phyloP scores from a whole-genome alignment of 2,113 vertebrate species.

The Pelecanoides urinatrix region DNA sequence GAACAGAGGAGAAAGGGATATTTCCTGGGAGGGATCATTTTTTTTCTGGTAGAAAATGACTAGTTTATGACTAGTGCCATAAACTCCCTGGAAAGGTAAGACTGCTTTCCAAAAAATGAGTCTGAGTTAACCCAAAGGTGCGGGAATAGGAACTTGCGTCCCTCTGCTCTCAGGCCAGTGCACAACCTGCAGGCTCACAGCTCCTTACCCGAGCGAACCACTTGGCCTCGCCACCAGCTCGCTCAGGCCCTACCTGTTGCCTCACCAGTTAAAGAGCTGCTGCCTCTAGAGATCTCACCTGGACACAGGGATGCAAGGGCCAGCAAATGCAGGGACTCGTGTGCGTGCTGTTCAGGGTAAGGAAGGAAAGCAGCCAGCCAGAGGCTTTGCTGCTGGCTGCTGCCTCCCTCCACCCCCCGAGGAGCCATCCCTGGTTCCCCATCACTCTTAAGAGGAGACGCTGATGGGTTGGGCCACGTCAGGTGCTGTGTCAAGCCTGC shows the following conservation, averaged over 20 bases:
- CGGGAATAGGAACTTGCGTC: accelerated
- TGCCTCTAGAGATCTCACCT: background rate
- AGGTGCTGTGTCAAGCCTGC: background rate
- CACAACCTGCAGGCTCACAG: background rate
- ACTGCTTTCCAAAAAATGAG: background rate
- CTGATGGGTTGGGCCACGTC: background rate
- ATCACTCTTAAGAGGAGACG: background rate
- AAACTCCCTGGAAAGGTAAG: background rate
- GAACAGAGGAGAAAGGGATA: background rate
- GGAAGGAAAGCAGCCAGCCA: background rate
- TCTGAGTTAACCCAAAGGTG: background rate
- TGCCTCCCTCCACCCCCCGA: background rate
- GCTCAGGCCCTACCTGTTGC: background rate
- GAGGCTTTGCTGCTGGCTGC: background rate
- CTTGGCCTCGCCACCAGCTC: background rate
- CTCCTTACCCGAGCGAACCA: background rate
- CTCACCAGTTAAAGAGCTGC: background rate
- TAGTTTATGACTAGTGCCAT: background rate
- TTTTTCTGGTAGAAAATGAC: background rate
- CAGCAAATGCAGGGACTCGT: accelerated
- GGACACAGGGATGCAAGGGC: too few species aligned
- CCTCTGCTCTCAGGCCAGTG: background rate
- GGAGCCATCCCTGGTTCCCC: background rate
- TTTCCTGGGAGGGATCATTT: background rate
- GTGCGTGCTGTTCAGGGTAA: too few species aligned